Evolutionary conservation across 2,113 vertebrate species (phyloP), one percentile per base, ranked within the genome.

Genomic region (Lophius piscatorius): DNA sequence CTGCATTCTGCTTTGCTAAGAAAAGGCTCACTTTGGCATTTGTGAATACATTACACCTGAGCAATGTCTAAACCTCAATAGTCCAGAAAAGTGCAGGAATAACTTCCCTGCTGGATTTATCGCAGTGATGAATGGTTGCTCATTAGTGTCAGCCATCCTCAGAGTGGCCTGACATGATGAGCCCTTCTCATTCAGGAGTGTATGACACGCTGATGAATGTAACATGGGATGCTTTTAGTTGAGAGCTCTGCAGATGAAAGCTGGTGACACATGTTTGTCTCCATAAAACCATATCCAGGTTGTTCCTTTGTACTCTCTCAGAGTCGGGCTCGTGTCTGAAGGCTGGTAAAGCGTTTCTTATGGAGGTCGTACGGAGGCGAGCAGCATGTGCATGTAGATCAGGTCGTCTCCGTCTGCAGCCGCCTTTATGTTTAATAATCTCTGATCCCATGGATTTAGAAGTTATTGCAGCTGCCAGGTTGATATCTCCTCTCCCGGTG

Each of bases 41-140:
- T n/a, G n/a, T n/a, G n/a, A n/a, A n/a, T n/a, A n/a, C n/a, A n/a
- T n/a, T n/a, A n/a, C n/a, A n/a, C n/a, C n/a, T n/a, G n/a, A n/a
- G n/a, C n/a, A n/a, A n/a, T n/a, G n/a, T n/a, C n/a, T n/a, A n/a
- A n/a, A n/a, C n/a, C n/a, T n/a, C n/a, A n/a, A n/a, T n/a, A n/a
- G 57, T 17, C 52, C 46, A 55, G 62, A 35, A 45, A 45, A 65
- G 48, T 38, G 8, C 40, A 70, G 71, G 51, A 81, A 70, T 73
- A 51, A 74, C 78, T 54, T 45, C 21, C 78, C 65, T 10, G 74
- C 78, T 78, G 71, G 40, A 82, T 74, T 78, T 75, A 72, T 75
- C 65, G 67, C 35, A 18, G 50, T 77, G 83, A 82, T 52, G 61
- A 74, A 84, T 70, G 71, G 33, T 34, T 52, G 54, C 74, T 81